Evolutionary conservation across 2,888 invertebrate species (phyloP), one percentile per base, ranked within the genome.

Genomic region (Gnatocerus cornutus): DNA sequence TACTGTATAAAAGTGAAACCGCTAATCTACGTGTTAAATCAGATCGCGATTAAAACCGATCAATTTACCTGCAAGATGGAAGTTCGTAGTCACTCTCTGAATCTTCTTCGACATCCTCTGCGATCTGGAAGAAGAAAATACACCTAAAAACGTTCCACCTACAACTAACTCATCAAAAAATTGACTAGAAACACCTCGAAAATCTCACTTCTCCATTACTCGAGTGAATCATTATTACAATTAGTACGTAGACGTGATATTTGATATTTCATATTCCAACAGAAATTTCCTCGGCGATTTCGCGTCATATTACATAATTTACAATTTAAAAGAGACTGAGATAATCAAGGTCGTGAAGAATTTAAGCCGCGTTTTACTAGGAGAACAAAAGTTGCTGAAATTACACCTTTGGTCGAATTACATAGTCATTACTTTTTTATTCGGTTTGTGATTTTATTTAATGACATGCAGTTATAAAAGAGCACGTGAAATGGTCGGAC

Each of bases 291-390:
- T 33, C 33, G 33, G 33, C 33, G 33, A 7, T n/a, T 33, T n/a
- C 7, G 33, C 33, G 7, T 2, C 7, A 6, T 7, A 33, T 33
- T n/a, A 33, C 33, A 33, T 33, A 33, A 33, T 33, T 21, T 37
- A n/a, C 37, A 37, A 7, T 37, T 55, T 39, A 37, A 55, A 50
- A 33, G 27, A 33, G 55, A 62, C 55, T 39, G n/a, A 59, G 27
- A 53, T 41, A 48, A 55, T 56, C 68, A 68, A 68, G 68, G 68
- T 68, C 68, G 56, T 39, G 29, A 46, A 46, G 63, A 63, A 64
- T 64, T 53, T 48, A 63, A 62, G 4, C 48, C 10, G 10, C 10
- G 27, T n/a, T 10, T 50, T 29, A 10, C 10, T 29, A 16, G 27
- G 48, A 21, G 48, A 50, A 50, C 48, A 27, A 50, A 29, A 50